These are phyloP conservation scores for Dendrocopos noguchii DNA, from an alignment of 2,113 vertebrate species.

Conservation along the genomic window DNA sequence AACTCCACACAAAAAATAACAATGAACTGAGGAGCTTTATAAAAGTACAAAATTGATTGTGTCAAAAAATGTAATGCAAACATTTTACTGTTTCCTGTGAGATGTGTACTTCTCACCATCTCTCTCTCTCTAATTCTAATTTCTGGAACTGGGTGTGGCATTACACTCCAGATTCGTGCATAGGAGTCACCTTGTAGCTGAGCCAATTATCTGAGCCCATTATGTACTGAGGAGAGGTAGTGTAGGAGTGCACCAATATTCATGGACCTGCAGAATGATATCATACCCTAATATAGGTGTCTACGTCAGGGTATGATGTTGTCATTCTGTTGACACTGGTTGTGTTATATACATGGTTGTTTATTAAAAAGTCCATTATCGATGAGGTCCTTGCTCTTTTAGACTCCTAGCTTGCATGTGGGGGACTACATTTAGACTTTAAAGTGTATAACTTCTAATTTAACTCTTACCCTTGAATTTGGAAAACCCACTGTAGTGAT, in stretches of 20 bases:
- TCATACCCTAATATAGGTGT: too few relatives aligned
- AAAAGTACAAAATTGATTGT: background rate
- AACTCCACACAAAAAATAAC: background rate
- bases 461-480: background rate
- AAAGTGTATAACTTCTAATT: background rate
- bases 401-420: rapidly evolving
- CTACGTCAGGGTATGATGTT: background rate
- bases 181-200: background rate
- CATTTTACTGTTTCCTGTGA: background rate
- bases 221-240: background rate
- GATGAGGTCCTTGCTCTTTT: background rate
- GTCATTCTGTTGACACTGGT: background rate
- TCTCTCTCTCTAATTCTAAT: background rate
- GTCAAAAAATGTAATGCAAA: background rate
- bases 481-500: background rate
- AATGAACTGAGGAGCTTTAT: background rate
- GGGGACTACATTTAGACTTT: background rate
- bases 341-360: background rate
- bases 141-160: background rate
- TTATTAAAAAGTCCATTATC: background rate
- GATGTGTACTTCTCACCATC: background rate
- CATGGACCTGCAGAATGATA: background rate
- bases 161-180: background rate
- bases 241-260: background rate
- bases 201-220: rapidly evolving